These are phyloP conservation scores for Microcaecilia unicolor DNA, from an alignment of 2,797 vertebrate species.

Conservation along the genomic window DNA sequence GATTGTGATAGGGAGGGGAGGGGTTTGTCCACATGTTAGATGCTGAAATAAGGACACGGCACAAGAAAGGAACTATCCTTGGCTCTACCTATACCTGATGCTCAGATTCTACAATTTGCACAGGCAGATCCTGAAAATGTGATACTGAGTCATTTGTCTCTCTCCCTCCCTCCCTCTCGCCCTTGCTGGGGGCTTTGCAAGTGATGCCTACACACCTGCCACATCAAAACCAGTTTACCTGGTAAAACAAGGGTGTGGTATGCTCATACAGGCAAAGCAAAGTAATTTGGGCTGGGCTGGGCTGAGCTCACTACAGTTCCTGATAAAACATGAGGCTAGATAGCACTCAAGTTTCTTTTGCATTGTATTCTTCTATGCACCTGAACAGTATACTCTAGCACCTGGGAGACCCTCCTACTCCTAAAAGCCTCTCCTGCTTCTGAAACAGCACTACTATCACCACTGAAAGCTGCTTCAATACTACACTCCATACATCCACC, in stretches of 20 bases:
- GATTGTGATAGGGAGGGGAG: too few species aligned
- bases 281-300: background rate
- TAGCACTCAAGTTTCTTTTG: too few species aligned
- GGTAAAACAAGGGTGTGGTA: background rate
- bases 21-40: too few species aligned
- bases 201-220: rapidly evolving
- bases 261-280: background rate
- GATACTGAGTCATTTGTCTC: background rate
- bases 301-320: background rate
- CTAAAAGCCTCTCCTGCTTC: background rate
- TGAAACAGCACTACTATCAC: background rate
- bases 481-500: background rate
- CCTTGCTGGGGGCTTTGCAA: background rate
- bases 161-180: rapidly evolving
- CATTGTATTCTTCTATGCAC: background rate
- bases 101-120: rapidly evolving
- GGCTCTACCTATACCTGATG: too few species aligned
- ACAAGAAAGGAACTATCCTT: too few species aligned
- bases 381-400: too few species aligned
- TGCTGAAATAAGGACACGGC: too few species aligned
- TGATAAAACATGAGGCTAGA: background rate
- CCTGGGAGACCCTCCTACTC: too few species aligned
- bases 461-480: background rate
- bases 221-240: background rate
- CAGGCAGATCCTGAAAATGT: too few species aligned